A percentile compares a stretch with the other conserved stretches of the same genome.
phyloP scores from a whole-genome alignment of 1,140 invertebrate species.

The Cyrtorhinus lividipennis region DNA sequence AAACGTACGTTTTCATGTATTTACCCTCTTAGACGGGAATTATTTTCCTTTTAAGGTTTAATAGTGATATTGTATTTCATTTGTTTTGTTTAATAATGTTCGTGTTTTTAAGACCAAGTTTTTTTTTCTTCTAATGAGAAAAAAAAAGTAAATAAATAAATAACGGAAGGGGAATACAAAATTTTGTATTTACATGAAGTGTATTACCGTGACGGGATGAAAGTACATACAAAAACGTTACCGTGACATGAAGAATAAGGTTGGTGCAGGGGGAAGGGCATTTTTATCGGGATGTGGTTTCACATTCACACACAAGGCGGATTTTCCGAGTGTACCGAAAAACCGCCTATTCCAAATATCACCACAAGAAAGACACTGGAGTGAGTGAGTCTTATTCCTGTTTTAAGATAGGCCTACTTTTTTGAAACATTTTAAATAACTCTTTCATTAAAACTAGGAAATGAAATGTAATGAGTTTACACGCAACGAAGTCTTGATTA shows the following conservation, averaged over 20 bases:
- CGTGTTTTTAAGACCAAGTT: not conserved
- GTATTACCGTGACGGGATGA: not conserved
- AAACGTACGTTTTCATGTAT: not conserved
- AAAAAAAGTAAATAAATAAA: not conserved
- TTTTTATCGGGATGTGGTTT: not conserved
- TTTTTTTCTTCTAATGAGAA: not conserved
- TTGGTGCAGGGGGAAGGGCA: not conserved
- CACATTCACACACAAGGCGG: constrained; percentile 4
- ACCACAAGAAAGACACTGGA: constrained; percentile 25
- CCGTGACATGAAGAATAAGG: not conserved
- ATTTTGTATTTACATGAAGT: not conserved
- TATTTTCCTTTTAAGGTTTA: not conserved
- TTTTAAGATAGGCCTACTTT: constrained; percentile 25
- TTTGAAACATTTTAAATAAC: constrained; percentile 12
- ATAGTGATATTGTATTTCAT: not conserved
- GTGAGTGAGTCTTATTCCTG: constrained; percentile 24
- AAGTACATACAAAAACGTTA: not conserved
- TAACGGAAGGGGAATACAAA: too few relatives aligned
- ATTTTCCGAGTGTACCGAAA: not conserved
- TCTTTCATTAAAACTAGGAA: not conserved
- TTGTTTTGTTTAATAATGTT: too few relatives aligned
- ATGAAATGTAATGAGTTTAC: constrained; percentile 1
- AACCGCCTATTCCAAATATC: constrained; percentile 16
- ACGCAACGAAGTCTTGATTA: not conserved
- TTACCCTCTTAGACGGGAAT: not conserved